Percentiles rank a stretch among this genome's conserved stretches.
phyloP scores from a whole-genome alignment of 2,888 invertebrate species.

The Dysmachus trigonus region DNA sequence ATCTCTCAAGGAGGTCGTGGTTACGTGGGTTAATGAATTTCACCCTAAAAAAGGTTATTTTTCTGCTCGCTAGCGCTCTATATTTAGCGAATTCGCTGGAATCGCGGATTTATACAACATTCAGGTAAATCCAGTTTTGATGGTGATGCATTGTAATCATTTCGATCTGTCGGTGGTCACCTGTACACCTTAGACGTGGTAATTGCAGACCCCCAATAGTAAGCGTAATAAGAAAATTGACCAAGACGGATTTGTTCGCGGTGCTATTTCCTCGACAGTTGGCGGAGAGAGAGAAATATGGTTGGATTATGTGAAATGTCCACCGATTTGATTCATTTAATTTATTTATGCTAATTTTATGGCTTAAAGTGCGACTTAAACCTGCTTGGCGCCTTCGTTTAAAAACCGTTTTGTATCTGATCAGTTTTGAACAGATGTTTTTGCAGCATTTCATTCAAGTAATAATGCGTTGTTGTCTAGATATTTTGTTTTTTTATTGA shows the following conservation, averaged over 20 bases:
- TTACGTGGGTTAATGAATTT: not conserved
- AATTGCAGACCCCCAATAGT: not conserved
- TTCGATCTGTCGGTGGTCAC: not conserved
- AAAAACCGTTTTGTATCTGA: not conserved
- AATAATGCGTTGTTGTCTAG: not conserved
- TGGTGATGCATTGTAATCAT: not conserved
- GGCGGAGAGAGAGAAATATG: not conserved
- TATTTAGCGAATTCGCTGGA: not conserved
- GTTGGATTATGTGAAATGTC: not conserved
- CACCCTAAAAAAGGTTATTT: not conserved
- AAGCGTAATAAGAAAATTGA: not conserved
- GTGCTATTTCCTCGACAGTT: not conserved
- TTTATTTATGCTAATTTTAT: not conserved
- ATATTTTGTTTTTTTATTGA: not conserved
- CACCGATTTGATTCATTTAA: not conserved
- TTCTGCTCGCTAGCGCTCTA: not conserved
- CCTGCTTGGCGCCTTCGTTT: not conserved
- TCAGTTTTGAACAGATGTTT: not conserved
- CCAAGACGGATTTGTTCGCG: not conserved
- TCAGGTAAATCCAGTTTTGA: not conserved
- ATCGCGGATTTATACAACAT: not conserved
- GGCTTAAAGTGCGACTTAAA: not conserved
- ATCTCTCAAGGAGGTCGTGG: not conserved
- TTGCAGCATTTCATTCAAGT: not conserved
- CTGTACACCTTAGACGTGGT: not conserved